Conservation (phyloP, 2,888 invertebrate species). For the Drosophila subsilvestris region DNA sequence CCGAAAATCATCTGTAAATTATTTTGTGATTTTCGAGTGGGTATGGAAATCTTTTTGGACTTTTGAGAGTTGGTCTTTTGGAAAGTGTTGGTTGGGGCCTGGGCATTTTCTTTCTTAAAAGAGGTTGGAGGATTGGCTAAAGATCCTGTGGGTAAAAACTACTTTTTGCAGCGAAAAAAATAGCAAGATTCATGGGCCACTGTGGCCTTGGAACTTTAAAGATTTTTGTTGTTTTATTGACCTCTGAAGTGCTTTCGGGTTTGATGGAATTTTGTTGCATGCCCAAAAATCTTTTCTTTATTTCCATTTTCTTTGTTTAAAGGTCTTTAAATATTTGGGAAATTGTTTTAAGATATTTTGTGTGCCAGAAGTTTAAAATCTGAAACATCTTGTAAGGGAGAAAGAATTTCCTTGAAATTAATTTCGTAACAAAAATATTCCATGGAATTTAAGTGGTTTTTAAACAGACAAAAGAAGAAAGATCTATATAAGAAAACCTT, state of each 20-base stretch:
- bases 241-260: no score
- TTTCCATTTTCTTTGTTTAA: background rate
- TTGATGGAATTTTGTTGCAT: background rate
- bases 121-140: background rate
- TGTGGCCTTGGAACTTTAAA: background rate
- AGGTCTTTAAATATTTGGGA: no score
- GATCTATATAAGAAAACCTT: background rate
- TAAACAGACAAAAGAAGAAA: no score
- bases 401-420: no score
- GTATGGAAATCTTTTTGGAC: constrained; percentile 12
- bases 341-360: background rate
- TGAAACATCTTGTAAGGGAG: no score
- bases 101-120: background rate
- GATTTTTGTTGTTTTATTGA: background rate
- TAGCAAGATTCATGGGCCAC: no score
- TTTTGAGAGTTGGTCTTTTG: constrained; percentile 3
- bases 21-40: constrained; percentile 7
- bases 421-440: no score
- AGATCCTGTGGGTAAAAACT: background rate
- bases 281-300: background rate
- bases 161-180: no score
- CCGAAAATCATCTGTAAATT: constrained; percentile 21
- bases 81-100: no score
- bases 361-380: no score
- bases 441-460: no score